These are phyloP conservation scores for Akabosia matsudoensis DNA, from an alignment of 1,140 invertebrate species.

Conservation along the genomic window DNA sequence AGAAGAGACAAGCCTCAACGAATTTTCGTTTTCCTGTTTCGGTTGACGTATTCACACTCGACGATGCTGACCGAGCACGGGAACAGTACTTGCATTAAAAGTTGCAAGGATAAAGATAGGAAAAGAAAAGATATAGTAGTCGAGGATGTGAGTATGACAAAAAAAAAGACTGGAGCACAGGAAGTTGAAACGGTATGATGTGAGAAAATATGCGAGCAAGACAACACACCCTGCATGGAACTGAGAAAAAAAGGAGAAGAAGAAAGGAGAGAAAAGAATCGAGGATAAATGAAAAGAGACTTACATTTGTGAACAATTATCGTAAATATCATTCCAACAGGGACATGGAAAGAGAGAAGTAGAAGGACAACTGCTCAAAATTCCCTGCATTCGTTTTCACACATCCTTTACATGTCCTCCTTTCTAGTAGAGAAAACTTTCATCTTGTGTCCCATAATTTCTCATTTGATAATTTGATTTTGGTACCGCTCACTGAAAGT, in stretches of 20 bases:
- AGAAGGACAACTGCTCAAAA: constrained; percentile 35
- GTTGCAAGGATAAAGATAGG: background rate
- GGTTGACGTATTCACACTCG: background rate
- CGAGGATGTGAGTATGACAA: background rate
- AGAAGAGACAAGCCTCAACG: too few relatives aligned
- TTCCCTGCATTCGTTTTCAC: constrained; percentile 31
- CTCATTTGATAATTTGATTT: constrained; percentile 46
- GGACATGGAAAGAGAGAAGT: background rate
- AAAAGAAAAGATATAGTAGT: background rate
- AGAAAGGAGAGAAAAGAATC: background rate
- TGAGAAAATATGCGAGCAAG: too few relatives aligned
- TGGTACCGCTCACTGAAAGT: background rate
- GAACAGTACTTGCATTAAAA: background rate
- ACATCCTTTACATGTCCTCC: constrained; percentile 21
- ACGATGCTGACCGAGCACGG: background rate
- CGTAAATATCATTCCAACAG: constrained; percentile 43
- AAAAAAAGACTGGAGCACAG: background rate
- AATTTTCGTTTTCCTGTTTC: background rate
- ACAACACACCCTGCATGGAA: too few relatives aligned
- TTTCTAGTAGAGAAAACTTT: constrained; percentile 25
- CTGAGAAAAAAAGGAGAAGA: background rate
- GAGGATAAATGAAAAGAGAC: constrained; percentile 25
- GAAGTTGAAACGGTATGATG: background rate
- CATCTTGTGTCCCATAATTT: constrained; percentile 39
- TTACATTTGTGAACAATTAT: constrained; percentile 46